Base-by-base conservation (phyloP, 1,140 invertebrate species). In the Brachystomella parvula region DNA sequence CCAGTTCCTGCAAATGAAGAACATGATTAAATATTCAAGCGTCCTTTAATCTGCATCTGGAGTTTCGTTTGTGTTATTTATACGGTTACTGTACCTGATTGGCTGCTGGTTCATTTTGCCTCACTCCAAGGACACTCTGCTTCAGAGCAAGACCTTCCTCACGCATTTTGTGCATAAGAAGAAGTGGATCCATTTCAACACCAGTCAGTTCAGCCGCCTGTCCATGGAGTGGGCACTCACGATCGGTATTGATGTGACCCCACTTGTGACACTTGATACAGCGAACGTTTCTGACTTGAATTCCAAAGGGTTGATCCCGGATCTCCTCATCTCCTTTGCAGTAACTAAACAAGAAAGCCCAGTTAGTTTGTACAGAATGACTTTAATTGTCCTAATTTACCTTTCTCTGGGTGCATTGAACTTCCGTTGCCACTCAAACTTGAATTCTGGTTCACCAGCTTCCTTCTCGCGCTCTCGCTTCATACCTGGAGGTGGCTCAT, bases 231-330 rank as follows among this genome's bases (percentile, higher is more conserved):
- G 90, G 90, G 81, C 95, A 98, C 79, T 95, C 94, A 78, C 89
- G 90, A 75, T 93, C 87, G 87, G 97, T 99, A 77, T 99, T 99
- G 47, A 99, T 94, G 76, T 99, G 97, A 3, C 97, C 97, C 95
- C 96, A 99, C 77, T 97, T 96, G 74, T 96, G 90, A 77, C 97
- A 99, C 78, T 98, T 98, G 33, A 99, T 93, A 76, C 97, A 99
- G 21, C 95, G 83, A 0, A 98, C 95, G 83, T 99, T 98, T 39
- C 95, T 80, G 0, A 99, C 95, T 79, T 94, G 87, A 75, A 99
- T 99, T 62, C 96, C 96, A 85, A 99, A 99, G 0, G 96, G 96
- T 78, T 99, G 96, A 82, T 99, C 96, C 66, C 91, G 82, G 75
- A 99, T 96, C 79, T 95, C 93, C 71, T 91, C 90, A 78, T 97